These are phyloP conservation scores for Fabriciana adippe DNA, from an alignment of 2,888 invertebrate species.

Conservation along the genomic window DNA sequence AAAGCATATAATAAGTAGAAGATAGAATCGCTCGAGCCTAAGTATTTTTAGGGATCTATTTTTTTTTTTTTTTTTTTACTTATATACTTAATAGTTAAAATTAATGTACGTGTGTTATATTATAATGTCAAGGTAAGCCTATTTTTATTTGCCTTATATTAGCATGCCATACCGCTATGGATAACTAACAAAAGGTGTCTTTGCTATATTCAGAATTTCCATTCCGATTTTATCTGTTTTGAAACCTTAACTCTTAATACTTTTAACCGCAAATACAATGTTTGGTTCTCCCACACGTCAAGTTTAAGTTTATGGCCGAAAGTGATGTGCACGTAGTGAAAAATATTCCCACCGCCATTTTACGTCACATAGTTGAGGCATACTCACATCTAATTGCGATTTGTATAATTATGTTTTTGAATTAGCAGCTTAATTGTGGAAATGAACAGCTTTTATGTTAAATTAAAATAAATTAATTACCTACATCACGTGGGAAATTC, in stretches of 20 bases:
- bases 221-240: slow-evolving; percentile 28
- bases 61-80: too few species aligned
- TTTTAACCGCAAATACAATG: slow-evolving; percentile 33
- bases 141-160: too few species aligned
- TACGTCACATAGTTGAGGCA: background rate
- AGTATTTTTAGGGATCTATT: too few species aligned
- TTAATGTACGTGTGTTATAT: too few species aligned
- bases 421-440: slow-evolving; percentile 2
- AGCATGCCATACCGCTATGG: too few species aligned
- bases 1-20: too few species aligned
- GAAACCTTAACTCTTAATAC: slow-evolving; percentile 26
- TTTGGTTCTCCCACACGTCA: slow-evolving; percentile 29
- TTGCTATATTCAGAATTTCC: slow-evolving; percentile 10
- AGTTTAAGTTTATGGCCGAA: slow-evolving; percentile 38
- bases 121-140: too few species aligned
- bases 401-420: slow-evolving; percentile 3
- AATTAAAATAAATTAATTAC: slow-evolving; percentile 1
- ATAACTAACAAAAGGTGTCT: background rate
- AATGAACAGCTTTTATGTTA: slow-evolving; percentile 1
- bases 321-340: slow-evolving; percentile 19
- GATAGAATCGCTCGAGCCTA: too few species aligned
- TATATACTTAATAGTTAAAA: too few species aligned
- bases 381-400: slow-evolving; percentile 9
- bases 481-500: background rate
- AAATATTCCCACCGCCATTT: slow-evolving; percentile 27